Percentiles rank a stretch among this genome's conserved stretches.
Conservation (phyloP, 2,888 invertebrate genomes). For the Netelia inedita region DNA sequence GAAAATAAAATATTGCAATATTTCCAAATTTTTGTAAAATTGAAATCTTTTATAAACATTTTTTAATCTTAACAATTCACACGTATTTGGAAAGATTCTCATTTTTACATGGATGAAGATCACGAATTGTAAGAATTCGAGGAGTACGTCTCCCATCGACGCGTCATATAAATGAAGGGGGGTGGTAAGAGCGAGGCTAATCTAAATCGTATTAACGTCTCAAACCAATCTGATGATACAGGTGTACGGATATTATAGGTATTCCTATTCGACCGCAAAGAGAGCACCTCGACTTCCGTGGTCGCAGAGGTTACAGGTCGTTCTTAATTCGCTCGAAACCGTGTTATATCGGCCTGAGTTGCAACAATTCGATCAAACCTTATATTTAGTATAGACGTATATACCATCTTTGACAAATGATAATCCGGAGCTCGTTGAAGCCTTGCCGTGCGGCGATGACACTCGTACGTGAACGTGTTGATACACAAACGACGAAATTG, state of each 20-base stretch:
- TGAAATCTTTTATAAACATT: no score
- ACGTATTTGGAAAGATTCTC: background rate
- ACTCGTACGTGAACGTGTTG: conserved; percentile 20
- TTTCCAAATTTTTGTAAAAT: no score
- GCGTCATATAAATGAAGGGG: background rate
- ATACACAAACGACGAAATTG: conserved; percentile 20
- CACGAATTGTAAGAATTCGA: background rate
- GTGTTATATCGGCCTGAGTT: conserved; percentile 36
- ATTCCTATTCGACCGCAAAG: conserved; percentile 35
- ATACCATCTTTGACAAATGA: conserved; percentile 8
- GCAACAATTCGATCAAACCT: conserved; percentile 51
- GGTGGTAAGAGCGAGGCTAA: conserved; percentile 1
- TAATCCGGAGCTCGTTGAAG: conserved; percentile 55
- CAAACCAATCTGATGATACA: conserved; percentile 54
- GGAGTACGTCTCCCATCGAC: conserved; percentile 6
- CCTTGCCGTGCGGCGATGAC: conserved; percentile 32
- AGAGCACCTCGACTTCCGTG: conserved; percentile 35
- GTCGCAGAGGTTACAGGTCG: conserved; percentile 58
- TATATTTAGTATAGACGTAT: background rate
- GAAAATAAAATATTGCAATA: no score
- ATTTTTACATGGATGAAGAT: background rate
- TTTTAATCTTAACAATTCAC: background rate
- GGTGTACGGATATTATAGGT: conserved; percentile 43
- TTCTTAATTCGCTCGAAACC: conserved; percentile 56
- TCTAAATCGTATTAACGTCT: conserved; percentile 61